Conservation (phyloP, 2,888 invertebrate genomes). For the Electrophaes corylata region DNA sequence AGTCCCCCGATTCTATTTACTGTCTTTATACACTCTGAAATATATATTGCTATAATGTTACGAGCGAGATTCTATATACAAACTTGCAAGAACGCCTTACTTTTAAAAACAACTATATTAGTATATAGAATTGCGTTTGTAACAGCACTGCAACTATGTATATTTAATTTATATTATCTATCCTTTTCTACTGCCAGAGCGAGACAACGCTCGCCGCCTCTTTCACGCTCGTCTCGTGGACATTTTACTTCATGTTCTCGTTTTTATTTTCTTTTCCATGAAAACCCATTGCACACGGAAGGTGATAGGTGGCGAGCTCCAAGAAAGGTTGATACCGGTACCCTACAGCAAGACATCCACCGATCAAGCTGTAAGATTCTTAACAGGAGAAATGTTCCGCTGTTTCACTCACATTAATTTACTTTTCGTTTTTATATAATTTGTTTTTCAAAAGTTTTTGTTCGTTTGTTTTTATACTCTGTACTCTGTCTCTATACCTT, state of each 20-base stretch:
- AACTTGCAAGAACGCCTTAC: neutral
- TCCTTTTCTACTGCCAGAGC: constrained; percentile 34
- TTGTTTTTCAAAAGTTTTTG: constrained; percentile 53
- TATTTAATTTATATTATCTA: constrained; percentile 40
- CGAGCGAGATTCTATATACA: constrained; percentile 58
- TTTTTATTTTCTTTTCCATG: constrained; percentile 89
- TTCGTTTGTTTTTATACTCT: constrained; percentile 64
- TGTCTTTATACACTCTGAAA: constrained; percentile 57
- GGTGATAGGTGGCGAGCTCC: constrained; percentile 99
- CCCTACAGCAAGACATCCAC: constrained; percentile 99
- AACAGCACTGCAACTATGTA: constrained; percentile 48
- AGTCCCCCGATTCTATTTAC: constrained; percentile 62
- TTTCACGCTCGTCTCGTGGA: constrained; percentile 57
- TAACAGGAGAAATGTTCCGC: constrained; percentile 53
- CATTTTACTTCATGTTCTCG: constrained; percentile 81
- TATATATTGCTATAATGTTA: constrained; percentile 58
- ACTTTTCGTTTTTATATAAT: constrained; percentile 65
- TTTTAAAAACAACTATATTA: neutral
- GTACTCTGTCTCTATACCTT: constrained; percentile 73
- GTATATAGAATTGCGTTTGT: constrained; percentile 47
- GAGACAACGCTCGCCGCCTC: constrained; percentile 40
- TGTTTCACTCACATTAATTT: constrained; percentile 71
- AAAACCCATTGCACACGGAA: constrained; percentile 95
- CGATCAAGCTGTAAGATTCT: constrained; percentile 99
- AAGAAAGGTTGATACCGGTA: constrained; percentile 99